Evolutionary conservation across 2,888 invertebrate genomes (phyloP).

Genomic region (Capitulum mitella): DNA sequence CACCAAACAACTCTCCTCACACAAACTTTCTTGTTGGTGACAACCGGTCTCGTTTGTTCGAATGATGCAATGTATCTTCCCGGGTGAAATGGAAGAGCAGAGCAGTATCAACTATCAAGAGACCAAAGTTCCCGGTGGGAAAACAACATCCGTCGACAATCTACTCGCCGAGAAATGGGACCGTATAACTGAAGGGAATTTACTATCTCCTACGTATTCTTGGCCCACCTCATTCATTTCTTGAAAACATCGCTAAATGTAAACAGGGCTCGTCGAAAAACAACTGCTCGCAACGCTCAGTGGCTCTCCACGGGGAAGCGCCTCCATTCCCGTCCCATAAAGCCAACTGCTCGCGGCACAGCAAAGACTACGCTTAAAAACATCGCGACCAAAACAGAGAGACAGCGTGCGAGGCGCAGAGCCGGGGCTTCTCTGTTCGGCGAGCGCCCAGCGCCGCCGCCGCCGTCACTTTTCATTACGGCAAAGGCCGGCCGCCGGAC

Average conservation of each 20-base stretch:
- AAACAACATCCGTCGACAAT: constrained; percentile 7
- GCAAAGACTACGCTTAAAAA: no score
- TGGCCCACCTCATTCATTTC: background rate
- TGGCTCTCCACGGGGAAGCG: no score
- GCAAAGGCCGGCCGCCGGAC: background rate
- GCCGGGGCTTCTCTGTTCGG: background rate
- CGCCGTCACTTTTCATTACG: background rate
- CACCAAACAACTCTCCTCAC: no score
- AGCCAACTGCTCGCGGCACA: background rate
- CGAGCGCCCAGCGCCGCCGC: no score
- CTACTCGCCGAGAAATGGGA: background rate
- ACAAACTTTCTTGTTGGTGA: background rate
- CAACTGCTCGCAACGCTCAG: background rate
- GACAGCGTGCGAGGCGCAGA: background rate
- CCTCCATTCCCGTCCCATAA: background rate
- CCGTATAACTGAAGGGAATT: constrained; percentile 8
- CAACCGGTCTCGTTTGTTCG: background rate
- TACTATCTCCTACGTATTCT: background rate
- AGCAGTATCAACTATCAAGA: background rate
- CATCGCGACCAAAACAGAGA: background rate
- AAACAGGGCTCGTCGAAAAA: background rate
- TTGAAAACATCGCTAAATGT: background rate
- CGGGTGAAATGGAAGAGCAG: background rate
- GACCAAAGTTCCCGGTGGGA: background rate
- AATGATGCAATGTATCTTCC: background rate